These are phyloP conservation scores for Thaumatotibia leucotreta DNA, from an alignment of 1,140 invertebrate species.

Conservation along the genomic window DNA sequence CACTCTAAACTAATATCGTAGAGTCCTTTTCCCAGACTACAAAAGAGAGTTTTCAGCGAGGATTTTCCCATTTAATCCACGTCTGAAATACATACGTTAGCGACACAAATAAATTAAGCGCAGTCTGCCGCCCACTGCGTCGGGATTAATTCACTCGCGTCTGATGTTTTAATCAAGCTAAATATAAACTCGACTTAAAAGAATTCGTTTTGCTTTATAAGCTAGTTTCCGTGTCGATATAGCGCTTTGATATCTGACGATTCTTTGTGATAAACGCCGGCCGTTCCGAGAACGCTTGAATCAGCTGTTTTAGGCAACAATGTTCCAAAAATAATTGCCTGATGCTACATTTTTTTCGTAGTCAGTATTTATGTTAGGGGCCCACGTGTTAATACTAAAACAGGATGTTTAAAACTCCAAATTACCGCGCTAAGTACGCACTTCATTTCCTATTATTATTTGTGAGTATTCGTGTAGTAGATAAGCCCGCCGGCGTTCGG, in stretches of 20 bases:
- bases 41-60: slow-evolving; percentile 36
- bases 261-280: slow-evolving; percentile 5
- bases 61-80: slow-evolving; percentile 49
- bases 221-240: slow-evolving; percentile 1
- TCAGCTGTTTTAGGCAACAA: slow-evolving; percentile 15
- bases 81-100: slow-evolving; percentile 49
- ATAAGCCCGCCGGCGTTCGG: slow-evolving; percentile 42
- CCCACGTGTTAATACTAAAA: slow-evolving; percentile 61
- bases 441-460: slow-evolving; percentile 67
- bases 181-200: slow-evolving; percentile 26
- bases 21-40: slow-evolving; percentile 27
- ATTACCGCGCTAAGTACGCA: slow-evolving; percentile 56
- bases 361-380: slow-evolving; percentile 55
- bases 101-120: slow-evolving; percentile 56
- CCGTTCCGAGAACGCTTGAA: slow-evolving; percentile 12
- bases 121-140: slow-evolving; percentile 45
- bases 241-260: slow-evolving; percentile 1
- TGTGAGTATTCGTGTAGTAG: slow-evolving; percentile 47
- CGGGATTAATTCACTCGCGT: slow-evolving; percentile 55
- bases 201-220: slow-evolving; percentile 1
- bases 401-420: slow-evolving; percentile 65
- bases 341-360: slow-evolving; percentile 46
- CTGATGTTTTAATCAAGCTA: slow-evolving; percentile 58
- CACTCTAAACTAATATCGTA: slow-evolving; percentile 20
- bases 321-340: slow-evolving; percentile 47